Conservation (phyloP, 2,113 vertebrate genomes). For the Eublepharis macularius region DNA sequence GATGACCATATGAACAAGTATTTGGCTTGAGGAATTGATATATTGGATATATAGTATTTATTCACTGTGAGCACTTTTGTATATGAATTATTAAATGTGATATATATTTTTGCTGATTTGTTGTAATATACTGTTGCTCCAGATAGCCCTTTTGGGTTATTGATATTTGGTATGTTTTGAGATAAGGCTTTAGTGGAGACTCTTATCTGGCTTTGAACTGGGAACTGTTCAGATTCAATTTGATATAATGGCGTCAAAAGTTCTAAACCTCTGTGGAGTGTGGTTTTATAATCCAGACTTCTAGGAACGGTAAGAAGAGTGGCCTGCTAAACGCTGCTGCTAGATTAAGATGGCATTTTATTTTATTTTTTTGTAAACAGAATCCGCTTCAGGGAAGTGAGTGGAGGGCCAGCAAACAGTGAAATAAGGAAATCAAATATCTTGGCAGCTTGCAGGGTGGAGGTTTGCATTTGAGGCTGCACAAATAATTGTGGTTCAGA, state of each 20-base stretch:
- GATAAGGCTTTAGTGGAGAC: background rate
- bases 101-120: no score
- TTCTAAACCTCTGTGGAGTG: background rate
- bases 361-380: background rate
- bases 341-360: background rate
- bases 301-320: background rate
- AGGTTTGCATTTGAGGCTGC: background rate
- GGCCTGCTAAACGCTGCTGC: background rate
- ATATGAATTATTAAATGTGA: no score
- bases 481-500: background rate
- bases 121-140: no score
- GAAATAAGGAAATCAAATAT: background rate
- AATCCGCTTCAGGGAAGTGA: conserved; percentile 1
- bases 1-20: no score
- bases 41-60: no score
- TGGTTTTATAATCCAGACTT: background rate
- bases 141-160: no score
- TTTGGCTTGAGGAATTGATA: no score
- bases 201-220: background rate
- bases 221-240: background rate
- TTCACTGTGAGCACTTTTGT: no score
- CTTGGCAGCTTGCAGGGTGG: background rate
- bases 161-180: no score
- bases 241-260: background rate
- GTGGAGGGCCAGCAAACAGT: background rate